phyloP scores from a whole-genome alignment of 2,113 vertebrate genomes.

The Petaurus breviceps region DNA sequence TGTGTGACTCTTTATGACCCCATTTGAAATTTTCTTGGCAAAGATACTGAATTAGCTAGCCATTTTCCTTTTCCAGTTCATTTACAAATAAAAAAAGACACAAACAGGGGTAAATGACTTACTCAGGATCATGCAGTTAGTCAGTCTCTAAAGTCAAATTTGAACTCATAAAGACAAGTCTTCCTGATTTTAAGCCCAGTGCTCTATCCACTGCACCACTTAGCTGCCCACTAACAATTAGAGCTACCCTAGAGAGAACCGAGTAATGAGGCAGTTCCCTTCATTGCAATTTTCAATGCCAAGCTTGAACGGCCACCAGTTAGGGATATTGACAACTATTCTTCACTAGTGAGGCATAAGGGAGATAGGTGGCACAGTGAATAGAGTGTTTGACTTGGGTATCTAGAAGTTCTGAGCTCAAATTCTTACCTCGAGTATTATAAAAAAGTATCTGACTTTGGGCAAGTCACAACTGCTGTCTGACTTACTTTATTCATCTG shows the following conservation, averaged over 20 bases:
- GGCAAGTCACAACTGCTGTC: neutral
- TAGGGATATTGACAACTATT: neutral
- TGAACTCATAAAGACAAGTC: neutral
- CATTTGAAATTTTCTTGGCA: neutral
- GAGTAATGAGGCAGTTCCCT: neutral
- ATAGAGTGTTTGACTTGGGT: too few species aligned
- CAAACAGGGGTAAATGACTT: neutral
- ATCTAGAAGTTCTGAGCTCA: neutral
- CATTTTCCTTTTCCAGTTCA: neutral
- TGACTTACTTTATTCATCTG: neutral
- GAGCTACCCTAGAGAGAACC: neutral
- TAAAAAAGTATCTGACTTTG: neutral
- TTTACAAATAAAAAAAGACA: neutral
- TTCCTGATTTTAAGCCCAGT: neutral
- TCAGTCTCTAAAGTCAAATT: neutral
- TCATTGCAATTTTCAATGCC: neutral
- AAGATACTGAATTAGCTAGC: neutral
- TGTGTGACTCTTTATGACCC: neutral
- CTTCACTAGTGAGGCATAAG: neutral
- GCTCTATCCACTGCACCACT: neutral
- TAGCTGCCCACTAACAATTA: neutral
- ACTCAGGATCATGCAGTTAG: neutral
- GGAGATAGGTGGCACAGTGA: neutral
- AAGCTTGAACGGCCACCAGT: neutral
- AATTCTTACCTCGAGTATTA: neutral